Evolutionary conservation across 2,113 vertebrate genomes (phyloP).

Genomic region (Lethenteron reissneri): DNA sequence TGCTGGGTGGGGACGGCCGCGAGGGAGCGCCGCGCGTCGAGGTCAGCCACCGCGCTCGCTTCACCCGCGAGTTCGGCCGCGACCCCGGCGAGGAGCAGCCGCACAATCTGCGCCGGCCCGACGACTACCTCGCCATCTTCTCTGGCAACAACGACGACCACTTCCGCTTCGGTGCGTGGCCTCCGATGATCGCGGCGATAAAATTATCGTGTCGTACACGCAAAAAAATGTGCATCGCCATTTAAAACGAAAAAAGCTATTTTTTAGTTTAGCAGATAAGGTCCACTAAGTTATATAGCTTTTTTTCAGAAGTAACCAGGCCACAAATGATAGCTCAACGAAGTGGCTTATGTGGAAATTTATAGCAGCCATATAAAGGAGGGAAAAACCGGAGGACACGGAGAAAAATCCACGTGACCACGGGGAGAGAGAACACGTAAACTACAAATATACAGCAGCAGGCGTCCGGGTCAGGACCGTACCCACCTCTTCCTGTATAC

Average conservation of each 20-base stretch:
- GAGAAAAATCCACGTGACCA: no score
- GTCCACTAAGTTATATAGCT: no score
- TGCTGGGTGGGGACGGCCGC: constrained; percentile 41
- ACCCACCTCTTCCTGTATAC: no score
- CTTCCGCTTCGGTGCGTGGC: constrained; percentile 57
- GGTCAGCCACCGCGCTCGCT: constrained; percentile 78
- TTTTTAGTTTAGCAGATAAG: neutral
- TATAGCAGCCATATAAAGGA: no score
- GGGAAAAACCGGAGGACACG: no score
- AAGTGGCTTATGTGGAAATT: no score
- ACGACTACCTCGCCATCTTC: constrained; percentile 66
- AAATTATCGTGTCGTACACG: neutral
- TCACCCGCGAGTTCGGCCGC: constrained; percentile 62
- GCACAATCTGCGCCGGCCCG: constrained; percentile 48
- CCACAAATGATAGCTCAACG: no score
- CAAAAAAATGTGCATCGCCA: neutral
- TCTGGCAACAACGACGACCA: constrained; percentile 85
- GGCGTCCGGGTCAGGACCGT: no score
- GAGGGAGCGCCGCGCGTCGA: constrained; percentile 27
- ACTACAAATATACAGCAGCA: no score
- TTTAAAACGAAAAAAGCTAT: neutral
- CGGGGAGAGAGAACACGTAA: no score
- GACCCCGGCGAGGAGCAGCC: constrained; percentile 33
- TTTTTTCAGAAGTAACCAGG: no score
- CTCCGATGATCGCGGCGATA: neutral